Base-by-base conservation (phyloP, 2,888 invertebrate genomes). In the Brassicogethes aeneus region DNA sequence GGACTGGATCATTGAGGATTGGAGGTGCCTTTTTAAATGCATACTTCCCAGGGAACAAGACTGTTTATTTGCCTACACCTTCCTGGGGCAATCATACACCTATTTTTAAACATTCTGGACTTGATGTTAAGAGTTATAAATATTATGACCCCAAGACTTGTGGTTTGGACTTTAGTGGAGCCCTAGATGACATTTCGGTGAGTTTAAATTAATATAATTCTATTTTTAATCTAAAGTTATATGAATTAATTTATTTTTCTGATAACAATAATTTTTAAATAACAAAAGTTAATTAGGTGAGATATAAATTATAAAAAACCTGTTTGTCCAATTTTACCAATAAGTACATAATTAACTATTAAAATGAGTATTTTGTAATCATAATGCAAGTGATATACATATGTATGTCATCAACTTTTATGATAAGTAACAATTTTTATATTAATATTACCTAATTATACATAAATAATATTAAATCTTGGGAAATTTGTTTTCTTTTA, bases 11-110 rank as follows among this genome's bases (percentile, higher is more conserved):
- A 1, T 73, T 99, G n/a, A 79, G 92, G 43, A 77, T 97, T 36
- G 99, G 96, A 16, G 84, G 86, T 31, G 87, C 85, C 46, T 97
- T 94, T 68, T 70, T 96, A 45, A 80, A 79, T 40, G 80, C 79
- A 51, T 91, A 85, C 69, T 88, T 85, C 69, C 77, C 77, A 3
- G 82, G 85, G 23, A 75, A 72, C 53, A 93, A 93, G 70, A 84
- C 82, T 45, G 70, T 91, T 36, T 96, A 91, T 72, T 59, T 97
- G 52, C 96, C 99, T 3, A 72, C 77, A 1, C 99, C 99, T 2
- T 85, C 97, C 0, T 99, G 99, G 99, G 97, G 97, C 39, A 99
- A 99, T 69, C 99, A 99, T 66, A 84, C 80, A 1, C 94, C 95
- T 39, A 80, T 99, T 60, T 94, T 96, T 70, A 93, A 87, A 72